Evolutionary conservation across 2,113 vertebrate genomes (phyloP).

Genomic region (Gymnarchus niloticus): DNA sequence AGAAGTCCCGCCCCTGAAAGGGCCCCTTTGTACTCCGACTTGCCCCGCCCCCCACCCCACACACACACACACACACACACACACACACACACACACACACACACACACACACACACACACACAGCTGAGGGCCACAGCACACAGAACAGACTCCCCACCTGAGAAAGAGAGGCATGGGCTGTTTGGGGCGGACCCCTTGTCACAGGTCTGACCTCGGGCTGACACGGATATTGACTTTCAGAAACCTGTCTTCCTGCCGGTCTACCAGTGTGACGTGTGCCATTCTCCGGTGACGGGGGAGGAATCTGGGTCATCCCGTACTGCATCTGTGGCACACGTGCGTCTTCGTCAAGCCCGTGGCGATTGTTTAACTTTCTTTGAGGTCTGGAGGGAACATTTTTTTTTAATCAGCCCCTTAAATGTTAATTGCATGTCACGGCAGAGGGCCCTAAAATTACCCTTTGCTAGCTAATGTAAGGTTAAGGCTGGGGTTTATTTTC

Average conservation of each 20-base stretch:
- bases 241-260: slow-evolving; percentile 42
- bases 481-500: slow-evolving; percentile 1
- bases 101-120: background rate
- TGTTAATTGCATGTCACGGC: slow-evolving; percentile 23
- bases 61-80: background rate
- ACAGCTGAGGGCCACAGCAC: background rate
- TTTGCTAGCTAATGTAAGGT: background rate
- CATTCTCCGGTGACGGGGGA: slow-evolving; percentile 37
- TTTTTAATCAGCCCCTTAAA: slow-evolving; percentile 56
- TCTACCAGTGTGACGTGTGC: slow-evolving; percentile 49
- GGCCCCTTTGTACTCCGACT: slow-evolving; percentile 42
- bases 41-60: background rate
- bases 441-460: slow-evolving; percentile 12
- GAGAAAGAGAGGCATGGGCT: background rate
- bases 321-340: slow-evolving; percentile 54
- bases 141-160: background rate
- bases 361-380: slow-evolving; percentile 48
- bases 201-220: background rate
- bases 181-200: too few relatives aligned
- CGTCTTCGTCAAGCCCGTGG: slow-evolving; percentile 53
- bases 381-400: slow-evolving; percentile 38
- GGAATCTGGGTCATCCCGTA: slow-evolving; percentile 27
- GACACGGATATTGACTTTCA: slow-evolving; percentile 25
- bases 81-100: background rate
- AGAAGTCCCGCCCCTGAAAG: slow-evolving; percentile 39